Conservation (phyloP, 2,797 vertebrate species). For the Sebastes aleutianus region DNA sequence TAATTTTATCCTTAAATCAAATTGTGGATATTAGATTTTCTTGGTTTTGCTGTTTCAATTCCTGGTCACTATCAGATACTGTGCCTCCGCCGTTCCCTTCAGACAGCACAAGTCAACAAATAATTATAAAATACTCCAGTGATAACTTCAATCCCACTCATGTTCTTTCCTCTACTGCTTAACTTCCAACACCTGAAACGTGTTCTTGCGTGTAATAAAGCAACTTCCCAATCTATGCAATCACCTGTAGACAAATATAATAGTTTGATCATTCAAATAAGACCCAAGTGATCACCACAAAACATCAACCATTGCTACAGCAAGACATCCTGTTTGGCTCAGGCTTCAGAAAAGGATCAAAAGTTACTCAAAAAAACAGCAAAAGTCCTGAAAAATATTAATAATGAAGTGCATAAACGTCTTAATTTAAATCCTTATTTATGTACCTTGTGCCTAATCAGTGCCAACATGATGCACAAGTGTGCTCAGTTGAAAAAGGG, state of each 20-base stretch:
- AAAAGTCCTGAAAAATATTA: conserved; percentile 6
- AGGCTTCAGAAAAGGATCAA: conserved; percentile 4
- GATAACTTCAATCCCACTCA: background rate
- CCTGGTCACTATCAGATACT: background rate
- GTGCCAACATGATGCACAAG: conserved; percentile 4
- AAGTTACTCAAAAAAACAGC: background rate
- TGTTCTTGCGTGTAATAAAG: background rate
- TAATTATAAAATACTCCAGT: background rate
- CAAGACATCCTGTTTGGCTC: conserved; percentile 22
- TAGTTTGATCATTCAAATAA: conserved; percentile 12
- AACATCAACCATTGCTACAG: background rate
- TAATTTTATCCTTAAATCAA: background rate
- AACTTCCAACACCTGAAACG: background rate
- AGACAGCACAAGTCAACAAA: background rate
- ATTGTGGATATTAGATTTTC: background rate
- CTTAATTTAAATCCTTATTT: conserved; percentile 17
- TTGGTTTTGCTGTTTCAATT: background rate
- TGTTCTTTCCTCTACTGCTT: background rate
- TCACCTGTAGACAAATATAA: background rate
- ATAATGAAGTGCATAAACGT: background rate
- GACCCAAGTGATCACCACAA: conserved; percentile 9
- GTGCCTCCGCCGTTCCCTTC: background rate
- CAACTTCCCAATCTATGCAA: background rate
- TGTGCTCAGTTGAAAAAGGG: background rate
- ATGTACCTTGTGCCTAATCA: background rate